Conservation (phyloP, 2,888 invertebrate species). For the Lathronympha strigana region DNA sequence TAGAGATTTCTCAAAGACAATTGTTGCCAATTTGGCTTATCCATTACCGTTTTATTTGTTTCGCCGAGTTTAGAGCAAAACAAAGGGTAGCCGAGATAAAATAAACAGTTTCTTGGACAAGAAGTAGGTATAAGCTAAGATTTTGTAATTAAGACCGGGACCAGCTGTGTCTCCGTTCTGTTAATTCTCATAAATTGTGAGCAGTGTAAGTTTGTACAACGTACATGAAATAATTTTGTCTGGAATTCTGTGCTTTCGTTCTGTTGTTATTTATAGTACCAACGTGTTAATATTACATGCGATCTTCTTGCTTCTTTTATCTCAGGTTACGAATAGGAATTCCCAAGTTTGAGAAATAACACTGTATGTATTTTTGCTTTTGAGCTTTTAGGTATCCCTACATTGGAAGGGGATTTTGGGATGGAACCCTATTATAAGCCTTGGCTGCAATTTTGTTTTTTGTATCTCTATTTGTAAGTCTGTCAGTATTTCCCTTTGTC, state of each 20-base stretch:
- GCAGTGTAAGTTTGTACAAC: slow-evolving; percentile 30
- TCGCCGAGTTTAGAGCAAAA: slow-evolving; percentile 62
- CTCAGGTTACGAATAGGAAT: not conserved
- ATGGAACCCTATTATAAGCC: too few relatives aligned
- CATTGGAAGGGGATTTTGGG: too few relatives aligned
- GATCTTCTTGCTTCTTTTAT: not conserved
- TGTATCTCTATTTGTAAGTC: too few relatives aligned
- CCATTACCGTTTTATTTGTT: slow-evolving; percentile 63
- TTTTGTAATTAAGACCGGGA: slow-evolving; percentile 58
- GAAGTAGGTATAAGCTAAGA: slow-evolving; percentile 53
- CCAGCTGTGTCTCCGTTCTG: slow-evolving; percentile 51
- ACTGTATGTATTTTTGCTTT: too few relatives aligned
- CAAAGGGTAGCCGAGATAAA: slow-evolving; percentile 70
- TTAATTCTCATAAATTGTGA: slow-evolving; percentile 38
- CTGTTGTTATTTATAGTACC: not conserved
- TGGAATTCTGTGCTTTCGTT: slow-evolving; percentile 10
- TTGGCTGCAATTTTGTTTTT: too few relatives aligned
- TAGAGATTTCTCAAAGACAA: slow-evolving; percentile 32
- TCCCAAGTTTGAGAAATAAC: not conserved
- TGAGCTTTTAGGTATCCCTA: too few relatives aligned
- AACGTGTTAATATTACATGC: not conserved
- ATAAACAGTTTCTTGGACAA: slow-evolving; percentile 66
- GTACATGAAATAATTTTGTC: slow-evolving; percentile 21
- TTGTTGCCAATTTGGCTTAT: slow-evolving; percentile 63
- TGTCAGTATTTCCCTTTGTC: too few relatives aligned